Base-by-base conservation (phyloP, 1,140 invertebrate genomes). In the Pogonognathellus flavescens region DNA sequence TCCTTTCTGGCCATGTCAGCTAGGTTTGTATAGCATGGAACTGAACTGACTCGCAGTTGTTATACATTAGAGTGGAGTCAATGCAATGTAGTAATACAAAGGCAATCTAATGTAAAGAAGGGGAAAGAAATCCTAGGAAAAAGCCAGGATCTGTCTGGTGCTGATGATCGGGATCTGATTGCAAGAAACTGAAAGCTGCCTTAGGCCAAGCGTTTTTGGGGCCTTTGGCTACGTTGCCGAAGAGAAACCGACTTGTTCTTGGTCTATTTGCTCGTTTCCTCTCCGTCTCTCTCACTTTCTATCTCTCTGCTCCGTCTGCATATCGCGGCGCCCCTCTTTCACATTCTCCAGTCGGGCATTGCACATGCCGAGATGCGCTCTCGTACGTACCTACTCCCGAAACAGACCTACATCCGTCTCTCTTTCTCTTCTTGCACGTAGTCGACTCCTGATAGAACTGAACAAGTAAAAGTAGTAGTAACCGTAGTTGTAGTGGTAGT, bases 291-390 rank as follows among this genome's bases (percentile, higher is more conserved):
- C 80, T 25, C 11, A 7, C 80, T 82, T 50, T 82, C 49, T 49
- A 10, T 80, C 72, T 50, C 16, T 49, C 31, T 4, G 11, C 49
- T 80, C 72, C 13, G 22, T 80, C 72, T 80, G 11, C 7, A 10
- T 80, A 11, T 31, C 72, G 13, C 53, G 31, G 41, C 22, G 52
- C 80, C 57, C 25, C 57, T 49, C 25, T 14, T 16, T 59, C 60
- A 70, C 41, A 52, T 20, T 16, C 25, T 55, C n/a, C 49, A 84
- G 11, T 50, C 25, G 20, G 50, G 22, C 50, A 66, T 55, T 25
- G 80, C 86, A 84, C 86, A 86, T 86, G 83, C 59, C 80, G 83
- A 85, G 84, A 87, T 87, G 86, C 86, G 76, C 84, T 82, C 85
- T 76, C 50, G 53, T 82, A 50, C 49, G 49, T 50, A 60, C 50